Base-by-base conservation (phyloP, 2,888 invertebrate genomes). In the Parnassius smintheus region DNA sequence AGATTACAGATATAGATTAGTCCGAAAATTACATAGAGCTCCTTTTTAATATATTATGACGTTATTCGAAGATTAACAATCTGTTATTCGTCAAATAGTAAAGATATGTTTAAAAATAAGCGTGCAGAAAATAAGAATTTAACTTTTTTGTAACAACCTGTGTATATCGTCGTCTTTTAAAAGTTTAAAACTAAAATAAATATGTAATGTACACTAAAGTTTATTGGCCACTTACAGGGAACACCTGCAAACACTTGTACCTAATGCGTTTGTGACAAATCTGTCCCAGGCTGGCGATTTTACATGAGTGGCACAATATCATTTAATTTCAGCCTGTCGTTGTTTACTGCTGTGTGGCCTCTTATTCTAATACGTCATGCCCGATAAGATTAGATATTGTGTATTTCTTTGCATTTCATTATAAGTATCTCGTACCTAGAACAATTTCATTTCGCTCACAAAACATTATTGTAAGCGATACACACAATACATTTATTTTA, bases 371-470 rank as follows among this genome's bases (percentile, higher is more conserved):
- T 7, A 35, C 35, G 83, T 88, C 85, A 86, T 72, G 12, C 64
- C 67, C 69, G 85, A 88, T 86, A 84, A 87, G 88, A 88, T 88
- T 76, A 83, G 85, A 86, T 85, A 74, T 42, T 59, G 48, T 42
- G 49, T 55, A 58, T 35, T 35, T 35, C 35, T 35, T 35, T 35
- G 35, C 54, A 55, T 18, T 55, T 51, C 56, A 35, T 59, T 60
- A 52, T 51, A 64, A 53, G 51, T 60, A 56, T 52, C 56, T 25
- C 49, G 7, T 25, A 46, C 52, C 53, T 41, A 56, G 9, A 58
- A 9, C 51, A 51, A 52, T 50, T 50, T 22, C 10, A 42, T 56
- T 22, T 52, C 48, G n/a, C 51, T 56, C 60, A 60, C 60, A 56
- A 54, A 58, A 62, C 49, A 10, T 48, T 45, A 52, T 10, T 22